A percentile compares a stretch with the other conserved stretches of the same genome.
These are phyloP conservation scores for Pelusios castaneus DNA, from an alignment of 2,113 vertebrate genomes.

Conservation along the genomic window DNA sequence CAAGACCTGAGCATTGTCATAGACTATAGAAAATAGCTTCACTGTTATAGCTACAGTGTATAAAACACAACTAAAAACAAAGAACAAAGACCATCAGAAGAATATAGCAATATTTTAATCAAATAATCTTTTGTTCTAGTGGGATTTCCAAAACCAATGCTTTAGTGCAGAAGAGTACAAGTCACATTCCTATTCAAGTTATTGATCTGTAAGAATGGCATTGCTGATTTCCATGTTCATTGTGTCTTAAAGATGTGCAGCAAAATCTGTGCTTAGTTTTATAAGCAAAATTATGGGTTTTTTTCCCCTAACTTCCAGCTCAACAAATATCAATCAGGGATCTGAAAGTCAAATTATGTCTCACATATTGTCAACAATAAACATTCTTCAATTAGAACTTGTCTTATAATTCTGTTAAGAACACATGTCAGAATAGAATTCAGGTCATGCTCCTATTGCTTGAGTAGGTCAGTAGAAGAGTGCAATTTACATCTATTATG, in stretches of 20 bases:
- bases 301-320: neutral
- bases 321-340: neutral
- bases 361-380: neutral
- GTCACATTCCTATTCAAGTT: neutral
- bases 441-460: no score
- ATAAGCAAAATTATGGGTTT: neutral
- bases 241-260: neutral
- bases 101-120: neutral
- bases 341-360: neutral
- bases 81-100: neutral
- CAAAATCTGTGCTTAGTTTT: neutral
- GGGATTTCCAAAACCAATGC: neutral
- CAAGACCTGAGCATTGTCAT: neutral
- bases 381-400: neutral
- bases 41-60: neutral
- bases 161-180: neutral
- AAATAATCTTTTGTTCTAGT: neutral
- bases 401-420: neutral
- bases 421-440: neutral
- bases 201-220: accelerated
- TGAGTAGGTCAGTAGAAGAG: neutral
- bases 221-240: neutral
- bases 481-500: neutral
- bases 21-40: slow-evolving; percentile 30
- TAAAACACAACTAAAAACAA: neutral